Percentiles rank a stretch among this genome's conserved stretches.
Evolutionary conservation across 2,797 vertebrate genomes (phyloP).

Genomic region (Acipenser oxyrinchus): DNA sequence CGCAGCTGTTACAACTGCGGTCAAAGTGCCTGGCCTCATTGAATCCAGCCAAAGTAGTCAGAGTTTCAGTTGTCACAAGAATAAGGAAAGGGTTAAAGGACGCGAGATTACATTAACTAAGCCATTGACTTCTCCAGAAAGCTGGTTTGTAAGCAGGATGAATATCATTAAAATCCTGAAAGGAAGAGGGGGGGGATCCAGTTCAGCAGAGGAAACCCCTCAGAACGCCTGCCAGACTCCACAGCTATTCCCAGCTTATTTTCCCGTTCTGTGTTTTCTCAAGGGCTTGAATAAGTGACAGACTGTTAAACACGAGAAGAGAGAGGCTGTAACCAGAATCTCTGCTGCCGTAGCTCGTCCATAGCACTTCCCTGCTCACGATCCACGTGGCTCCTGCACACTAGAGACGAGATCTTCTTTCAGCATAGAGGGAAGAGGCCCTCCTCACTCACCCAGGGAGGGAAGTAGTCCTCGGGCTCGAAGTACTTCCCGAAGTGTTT

Average conservation of each 20-base stretch:
- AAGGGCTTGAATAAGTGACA: slow-evolving; percentile 34
- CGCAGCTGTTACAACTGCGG: too few relatives aligned
- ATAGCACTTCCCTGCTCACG: slow-evolving; percentile 15
- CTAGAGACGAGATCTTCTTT: not conserved
- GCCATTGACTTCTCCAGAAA: too few relatives aligned
- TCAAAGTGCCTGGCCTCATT: too few relatives aligned
- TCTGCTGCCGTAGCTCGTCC: not conserved
- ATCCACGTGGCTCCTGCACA: not conserved
- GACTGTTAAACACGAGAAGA: slow-evolving; percentile 55
- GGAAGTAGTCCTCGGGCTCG: slow-evolving; percentile 92
- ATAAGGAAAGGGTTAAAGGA: too few relatives aligned
- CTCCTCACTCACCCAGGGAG: slow-evolving; percentile 76
- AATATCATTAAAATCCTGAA: too few relatives aligned
- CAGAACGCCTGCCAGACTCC: slow-evolving; percentile 22
- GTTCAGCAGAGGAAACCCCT: too few relatives aligned
- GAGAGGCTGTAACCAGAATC: slow-evolving; percentile 17
- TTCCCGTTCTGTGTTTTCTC: slow-evolving; percentile 38
- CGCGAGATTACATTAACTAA: too few relatives aligned
- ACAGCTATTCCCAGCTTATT: slow-evolving; percentile 21
- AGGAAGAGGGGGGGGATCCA: too few relatives aligned
- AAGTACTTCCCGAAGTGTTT: slow-evolving; percentile 96
- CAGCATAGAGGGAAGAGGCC: not conserved
- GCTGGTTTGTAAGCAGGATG: too few relatives aligned
- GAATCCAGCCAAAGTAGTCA: too few relatives aligned
- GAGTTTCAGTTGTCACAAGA: too few relatives aligned